A percentile compares a stretch with the other conserved stretches of the same genome.
Conservation (phyloP, 2,113 vertebrate species). For the Pteruthius melanotis region DNA sequence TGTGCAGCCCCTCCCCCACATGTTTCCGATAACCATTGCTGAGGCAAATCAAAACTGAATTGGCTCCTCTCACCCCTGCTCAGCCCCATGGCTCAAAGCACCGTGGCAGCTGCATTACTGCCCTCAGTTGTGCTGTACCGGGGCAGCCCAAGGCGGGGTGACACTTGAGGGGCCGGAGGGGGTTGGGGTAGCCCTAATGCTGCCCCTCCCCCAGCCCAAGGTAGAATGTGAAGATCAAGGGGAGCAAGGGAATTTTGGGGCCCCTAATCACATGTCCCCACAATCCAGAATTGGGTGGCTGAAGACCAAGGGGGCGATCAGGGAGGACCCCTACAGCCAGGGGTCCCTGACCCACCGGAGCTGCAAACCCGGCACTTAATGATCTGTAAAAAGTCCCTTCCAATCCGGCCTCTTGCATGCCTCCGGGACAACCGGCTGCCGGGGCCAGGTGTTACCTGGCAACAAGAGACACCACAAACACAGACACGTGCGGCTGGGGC, state of each 20-base stretch:
- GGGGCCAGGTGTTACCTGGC: neutral
- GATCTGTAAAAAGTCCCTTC: neutral
- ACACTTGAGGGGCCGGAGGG: neutral
- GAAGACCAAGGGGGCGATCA: neutral
- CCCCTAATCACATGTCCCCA: neutral
- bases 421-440: neutral
- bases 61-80: neutral
- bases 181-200: too few relatives aligned
- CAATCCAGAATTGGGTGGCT: neutral
- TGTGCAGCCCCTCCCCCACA: neutral
- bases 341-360: neutral
- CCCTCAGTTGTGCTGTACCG: rapidly evolving
- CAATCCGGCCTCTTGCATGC: rapidly evolving
- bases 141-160: rapidly evolving
- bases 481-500: too few relatives aligned
- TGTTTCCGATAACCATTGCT: neutral
- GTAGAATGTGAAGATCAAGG: neutral
- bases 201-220: neutral
- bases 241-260: neutral
- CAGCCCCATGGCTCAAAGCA: neutral
- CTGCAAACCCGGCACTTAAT: neutral
- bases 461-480: neutral
- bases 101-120: neutral
- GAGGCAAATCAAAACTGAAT: neutral
- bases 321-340: too few relatives aligned